These are phyloP conservation scores for Micromys minutus DNA, from an alignment of 2,113 vertebrate species.

Conservation along the genomic window DNA sequence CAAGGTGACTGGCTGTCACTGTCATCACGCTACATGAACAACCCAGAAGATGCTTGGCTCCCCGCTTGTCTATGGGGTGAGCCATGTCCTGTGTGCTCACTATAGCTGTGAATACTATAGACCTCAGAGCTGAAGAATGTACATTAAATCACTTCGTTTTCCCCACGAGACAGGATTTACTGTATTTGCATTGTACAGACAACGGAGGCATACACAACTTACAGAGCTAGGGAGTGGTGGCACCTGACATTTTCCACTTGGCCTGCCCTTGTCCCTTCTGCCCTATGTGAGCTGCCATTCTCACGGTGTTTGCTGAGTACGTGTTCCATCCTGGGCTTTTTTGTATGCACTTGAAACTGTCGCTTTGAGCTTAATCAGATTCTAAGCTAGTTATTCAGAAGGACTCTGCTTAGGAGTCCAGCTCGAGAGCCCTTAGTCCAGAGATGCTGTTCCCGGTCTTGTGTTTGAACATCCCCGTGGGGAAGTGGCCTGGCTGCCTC, in stretches of 20 bases:
- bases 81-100: neutral
- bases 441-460: neutral
- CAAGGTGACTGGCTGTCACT: neutral
- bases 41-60: neutral
- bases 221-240: neutral
- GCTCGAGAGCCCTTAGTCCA: neutral
- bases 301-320: neutral
- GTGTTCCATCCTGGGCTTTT: conserved; percentile 3
- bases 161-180: neutral
- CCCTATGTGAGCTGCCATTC: neutral
- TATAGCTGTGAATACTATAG: neutral
- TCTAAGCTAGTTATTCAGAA: conserved; percentile 1
- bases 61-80: neutral
- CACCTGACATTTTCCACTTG: neutral
- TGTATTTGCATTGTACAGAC: neutral
- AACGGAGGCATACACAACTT: neutral
- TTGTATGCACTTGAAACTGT: neutral
- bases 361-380: neutral
- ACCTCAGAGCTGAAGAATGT: neutral
- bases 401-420: neutral
- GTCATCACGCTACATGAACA: neutral
- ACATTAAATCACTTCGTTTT: neutral
- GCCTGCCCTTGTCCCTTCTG: neutral
- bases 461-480: neutral
- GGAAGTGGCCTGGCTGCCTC: conserved; percentile 68